These are phyloP conservation scores for Lagenorhynchus albirostris DNA, from an alignment of 2,113 vertebrate genomes.

Conservation along the genomic window DNA sequence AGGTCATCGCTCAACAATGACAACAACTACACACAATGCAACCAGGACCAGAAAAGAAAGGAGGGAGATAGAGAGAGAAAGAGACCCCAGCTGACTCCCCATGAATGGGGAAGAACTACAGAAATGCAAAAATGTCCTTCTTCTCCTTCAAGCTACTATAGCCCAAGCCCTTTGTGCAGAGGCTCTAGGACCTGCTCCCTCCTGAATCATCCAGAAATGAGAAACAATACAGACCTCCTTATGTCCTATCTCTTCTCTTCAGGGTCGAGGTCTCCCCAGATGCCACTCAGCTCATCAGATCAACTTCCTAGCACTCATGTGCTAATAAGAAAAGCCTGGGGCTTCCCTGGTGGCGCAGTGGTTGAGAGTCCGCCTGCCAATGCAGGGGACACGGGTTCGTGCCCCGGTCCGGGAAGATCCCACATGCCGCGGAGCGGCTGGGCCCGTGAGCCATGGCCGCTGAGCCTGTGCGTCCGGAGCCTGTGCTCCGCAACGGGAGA, in stretches of 20 bases:
- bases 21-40: neutral
- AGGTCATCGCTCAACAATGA: neutral
- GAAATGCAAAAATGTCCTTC: neutral
- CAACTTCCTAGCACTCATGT: neutral
- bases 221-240: neutral
- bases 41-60: neutral
- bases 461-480: too few species aligned
- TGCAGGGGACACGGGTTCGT: too few species aligned
- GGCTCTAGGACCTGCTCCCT: neutral
- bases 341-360: too few species aligned
- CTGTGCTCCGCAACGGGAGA: too few species aligned
- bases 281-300: neutral
- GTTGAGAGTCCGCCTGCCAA: too few species aligned
- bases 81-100: fast-evolving
- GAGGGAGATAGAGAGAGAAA: neutral
- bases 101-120: neutral
- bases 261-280: neutral
- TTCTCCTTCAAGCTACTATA: neutral
- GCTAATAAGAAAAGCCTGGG: neutral
- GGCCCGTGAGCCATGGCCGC: too few species aligned
- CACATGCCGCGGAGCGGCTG: too few species aligned
- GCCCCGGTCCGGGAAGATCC: too few species aligned
- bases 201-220: neutral
- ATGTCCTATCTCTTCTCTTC: neutral
- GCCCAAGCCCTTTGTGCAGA: neutral